Percentiles rank a stretch among this genome's conserved stretches.
These are phyloP conservation scores for Litocranius walleri DNA, from an alignment of 2,113 vertebrate species.

Conservation along the genomic window DNA sequence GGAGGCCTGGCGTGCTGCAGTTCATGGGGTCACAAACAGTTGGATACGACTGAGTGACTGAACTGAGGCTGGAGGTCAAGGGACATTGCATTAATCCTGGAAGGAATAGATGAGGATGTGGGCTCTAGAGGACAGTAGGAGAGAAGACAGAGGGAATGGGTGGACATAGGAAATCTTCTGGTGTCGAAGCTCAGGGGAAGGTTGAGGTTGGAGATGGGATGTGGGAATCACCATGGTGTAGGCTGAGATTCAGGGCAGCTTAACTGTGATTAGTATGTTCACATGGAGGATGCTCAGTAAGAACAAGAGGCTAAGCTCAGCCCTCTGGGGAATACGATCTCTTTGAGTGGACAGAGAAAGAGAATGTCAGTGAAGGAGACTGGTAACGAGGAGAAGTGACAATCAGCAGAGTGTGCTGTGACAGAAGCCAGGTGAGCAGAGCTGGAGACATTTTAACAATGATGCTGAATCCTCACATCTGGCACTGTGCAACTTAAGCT, in stretches of 20 bases:
- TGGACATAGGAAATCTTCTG: neutral
- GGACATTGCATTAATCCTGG: neutral
- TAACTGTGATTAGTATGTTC: neutral
- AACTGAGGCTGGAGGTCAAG: neutral
- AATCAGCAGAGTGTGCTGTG: neutral
- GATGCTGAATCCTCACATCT: neutral
- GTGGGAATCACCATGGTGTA: neutral
- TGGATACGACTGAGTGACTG: fast-evolving
- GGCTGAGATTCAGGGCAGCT: neutral
- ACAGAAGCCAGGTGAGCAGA: neutral
- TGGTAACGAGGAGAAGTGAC: neutral
- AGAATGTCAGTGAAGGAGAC: neutral
- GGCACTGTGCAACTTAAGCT: neutral
- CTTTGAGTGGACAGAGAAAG: neutral
- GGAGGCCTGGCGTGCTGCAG: fast-evolving
- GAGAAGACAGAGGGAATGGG: neutral
- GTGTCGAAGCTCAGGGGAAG: neutral
- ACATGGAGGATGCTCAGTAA: neutral
- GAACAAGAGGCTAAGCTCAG: neutral
- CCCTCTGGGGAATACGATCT: neutral
- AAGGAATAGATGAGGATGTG: neutral
- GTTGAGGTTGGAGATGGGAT: neutral
- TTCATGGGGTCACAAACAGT: neutral
- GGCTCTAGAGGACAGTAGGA: neutral
- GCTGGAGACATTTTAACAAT: neutral